Evolutionary conservation across 2,888 invertebrate genomes (phyloP), one percentile per base, ranked within the genome.

Genomic region (Omphaloscelis lunosa): DNA sequence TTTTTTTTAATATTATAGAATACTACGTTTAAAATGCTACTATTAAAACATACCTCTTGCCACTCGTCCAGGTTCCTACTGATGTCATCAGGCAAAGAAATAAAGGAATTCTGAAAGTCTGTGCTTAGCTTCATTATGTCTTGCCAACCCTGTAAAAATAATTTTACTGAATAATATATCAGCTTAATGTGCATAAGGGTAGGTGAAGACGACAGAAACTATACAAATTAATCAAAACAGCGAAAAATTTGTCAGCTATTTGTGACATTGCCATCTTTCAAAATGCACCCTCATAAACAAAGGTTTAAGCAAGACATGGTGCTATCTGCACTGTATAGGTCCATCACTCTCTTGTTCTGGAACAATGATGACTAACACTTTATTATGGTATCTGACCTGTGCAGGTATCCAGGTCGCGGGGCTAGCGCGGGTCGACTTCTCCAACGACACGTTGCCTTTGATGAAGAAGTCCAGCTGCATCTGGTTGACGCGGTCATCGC

Each of bases 381-480:
- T 29, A 23, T 11, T 34, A 34, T 11, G 20, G 34, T 68, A 59
- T 63, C 39, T 41, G 59, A 97, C 97, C 93, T 97, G 97, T 1
- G 97, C 90, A 0, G 98, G 96, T 69, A 99, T 94, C 99, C 99
- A 99, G 2, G 95, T 88, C 1, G 97, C 97, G 0, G 99, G 98
- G 91, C 97, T 97, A 23, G 95, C 93, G 29, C 97, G 94, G 23
- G 97, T 90, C 1, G 98, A 97, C 93, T 98, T 98, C 91, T 98
- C 98, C 83, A 99, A 94, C 0, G 98, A 97, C 0, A 99, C 97
- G 86, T 98, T 98, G 63, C 98, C 99, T 90, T 99, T 99, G 87
- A 99, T 98, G 92, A 99, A 99, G 96, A 99, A 99, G 92, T 99
- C 98, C 45, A 99, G 93, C 91, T 99, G 98, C 11, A 94, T 91